Base-by-base conservation (phyloP, 1,140 invertebrate species). In the Aphelinus atriplicis region DNA sequence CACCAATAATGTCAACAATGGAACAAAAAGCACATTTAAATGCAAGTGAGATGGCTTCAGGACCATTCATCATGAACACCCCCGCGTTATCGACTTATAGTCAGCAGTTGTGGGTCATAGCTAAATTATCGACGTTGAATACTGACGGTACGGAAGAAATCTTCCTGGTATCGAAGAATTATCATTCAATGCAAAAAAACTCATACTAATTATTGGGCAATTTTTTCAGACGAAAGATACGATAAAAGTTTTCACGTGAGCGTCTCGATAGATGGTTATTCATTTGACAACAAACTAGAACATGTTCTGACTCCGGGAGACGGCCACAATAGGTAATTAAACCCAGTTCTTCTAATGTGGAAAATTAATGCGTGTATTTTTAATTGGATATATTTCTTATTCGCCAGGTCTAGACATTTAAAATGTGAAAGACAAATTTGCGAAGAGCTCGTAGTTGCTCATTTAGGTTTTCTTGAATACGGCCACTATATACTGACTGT, bases 41-140 rank as follows among this genome's bases (percentile, higher is more conserved):
- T 79, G 86, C 91, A n/a, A 93, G 89, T 75, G 89, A 91, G 48
- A 91, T 96, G 80, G 91, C 92, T 9, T 93, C 91, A 48, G 96
- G 96, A 0, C 96, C 97, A 9, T 98, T 95, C 86, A 90, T 93
- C 63, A 91, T 98, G 88, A 92, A 92, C 81, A 96, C 94, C 5
- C 95, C 96, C 0, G 86, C 92, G 9, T 87, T 98, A 81, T 94
- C 95, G 4, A 94, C 95, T 0, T 97, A 97, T 80, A 93, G 94
- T 73, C 96, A 98, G 85, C 96, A 98, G 84, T 84, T 99, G 65
- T 98, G 97, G 96, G 88, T 99, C 0, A 94, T 96, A 66, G 94
- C 94, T 51, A 94, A 95, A 84, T 90, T 98, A 79, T 88, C 93
- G 10, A 97, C 95, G 3, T 91, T 94, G 70, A 96, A 95, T 88